Percentiles rank a stretch among this genome's conserved stretches.
These are phyloP conservation scores for Mayetiola destructor DNA, from an alignment of 2,888 invertebrate species.

Conservation along the genomic window DNA sequence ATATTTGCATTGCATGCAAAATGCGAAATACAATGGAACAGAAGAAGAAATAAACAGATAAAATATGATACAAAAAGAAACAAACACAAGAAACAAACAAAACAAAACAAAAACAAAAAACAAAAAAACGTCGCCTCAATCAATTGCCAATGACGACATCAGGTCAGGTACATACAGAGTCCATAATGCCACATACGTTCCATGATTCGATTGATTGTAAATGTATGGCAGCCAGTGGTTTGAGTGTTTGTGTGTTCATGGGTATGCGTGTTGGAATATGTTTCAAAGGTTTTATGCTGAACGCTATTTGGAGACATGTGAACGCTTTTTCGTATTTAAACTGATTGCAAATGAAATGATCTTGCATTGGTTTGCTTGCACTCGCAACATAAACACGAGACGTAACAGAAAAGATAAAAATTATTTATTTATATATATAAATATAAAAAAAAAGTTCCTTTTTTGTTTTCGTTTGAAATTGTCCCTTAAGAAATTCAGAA, in stretches of 20 bases:
- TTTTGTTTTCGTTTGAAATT: slow-evolving; percentile 12
- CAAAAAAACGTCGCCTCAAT: background rate
- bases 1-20: no score
- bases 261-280: background rate
- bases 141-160: background rate
- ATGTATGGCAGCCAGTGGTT: background rate
- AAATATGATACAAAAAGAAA: no score
- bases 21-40: no score
- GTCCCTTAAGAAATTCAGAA: background rate
- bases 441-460: slow-evolving; percentile 6
- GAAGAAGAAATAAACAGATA: no score
- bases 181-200: background rate
- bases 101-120: background rate
- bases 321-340: slow-evolving; percentile 41
- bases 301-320: slow-evolving; percentile 1
- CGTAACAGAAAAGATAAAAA: slow-evolving; percentile 17
- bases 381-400: slow-evolving; percentile 41
- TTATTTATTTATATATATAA: no score
- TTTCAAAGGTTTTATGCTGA: slow-evolving; percentile 5
- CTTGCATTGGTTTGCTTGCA: slow-evolving; percentile 57
- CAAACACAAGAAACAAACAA: no score
- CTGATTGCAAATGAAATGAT: slow-evolving; percentile 46
- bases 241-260: background rate
- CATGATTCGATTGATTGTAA: background rate
- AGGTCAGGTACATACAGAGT: background rate